A percentile compares a stretch with the other conserved stretches of the same genome.
Evolutionary conservation across 2,113 vertebrate species (phyloP).

Genomic region (Salvelinus fontinalis): DNA sequence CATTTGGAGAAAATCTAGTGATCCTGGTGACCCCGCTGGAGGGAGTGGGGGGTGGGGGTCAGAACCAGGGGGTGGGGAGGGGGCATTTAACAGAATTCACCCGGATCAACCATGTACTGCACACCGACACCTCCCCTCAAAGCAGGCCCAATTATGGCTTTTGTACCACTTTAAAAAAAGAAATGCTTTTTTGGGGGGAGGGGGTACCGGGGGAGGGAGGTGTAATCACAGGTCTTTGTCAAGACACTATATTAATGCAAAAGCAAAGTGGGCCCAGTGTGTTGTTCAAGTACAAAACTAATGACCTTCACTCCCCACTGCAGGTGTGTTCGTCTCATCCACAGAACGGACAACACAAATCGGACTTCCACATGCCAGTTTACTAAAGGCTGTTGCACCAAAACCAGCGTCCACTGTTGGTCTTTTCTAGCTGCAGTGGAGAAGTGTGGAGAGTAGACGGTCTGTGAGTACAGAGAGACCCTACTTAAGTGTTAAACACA

Average conservation of each 20-base stretch:
- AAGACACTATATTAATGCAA: slow-evolving; percentile 83
- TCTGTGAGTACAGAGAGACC: no score
- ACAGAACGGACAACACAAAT: slow-evolving; percentile 31
- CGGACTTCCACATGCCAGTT: slow-evolving; percentile 33
- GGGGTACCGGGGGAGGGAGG: slow-evolving; percentile 39
- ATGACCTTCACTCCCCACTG: slow-evolving; percentile 52
- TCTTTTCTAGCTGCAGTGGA: background rate
- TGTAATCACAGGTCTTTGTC: slow-evolving; percentile 87
- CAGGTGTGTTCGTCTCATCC: slow-evolving; percentile 61
- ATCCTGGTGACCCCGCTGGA: slow-evolving; percentile 98
- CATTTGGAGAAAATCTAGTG: slow-evolving; percentile 99
- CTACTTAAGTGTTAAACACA: background rate
- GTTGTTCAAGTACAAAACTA: slow-evolving; percentile 65
- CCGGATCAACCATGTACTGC: slow-evolving; percentile 94
- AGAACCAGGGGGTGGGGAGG: slow-evolving; percentile 54
- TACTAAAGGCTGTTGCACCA: background rate
- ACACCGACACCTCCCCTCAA: slow-evolving; percentile 98
- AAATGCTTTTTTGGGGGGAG: slow-evolving; percentile 82
- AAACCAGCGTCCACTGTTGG: background rate
- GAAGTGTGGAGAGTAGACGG: no score
- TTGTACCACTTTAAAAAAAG: slow-evolving; percentile 98
- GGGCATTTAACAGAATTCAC: slow-evolving; percentile 97
- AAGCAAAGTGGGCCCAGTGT: slow-evolving; percentile 72
- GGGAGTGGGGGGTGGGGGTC: slow-evolving; percentile 57
- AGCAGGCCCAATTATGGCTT: slow-evolving; percentile 98